phyloP scores from a whole-genome alignment of 2,113 vertebrate species.

The Thamnophis sirtalis region DNA sequence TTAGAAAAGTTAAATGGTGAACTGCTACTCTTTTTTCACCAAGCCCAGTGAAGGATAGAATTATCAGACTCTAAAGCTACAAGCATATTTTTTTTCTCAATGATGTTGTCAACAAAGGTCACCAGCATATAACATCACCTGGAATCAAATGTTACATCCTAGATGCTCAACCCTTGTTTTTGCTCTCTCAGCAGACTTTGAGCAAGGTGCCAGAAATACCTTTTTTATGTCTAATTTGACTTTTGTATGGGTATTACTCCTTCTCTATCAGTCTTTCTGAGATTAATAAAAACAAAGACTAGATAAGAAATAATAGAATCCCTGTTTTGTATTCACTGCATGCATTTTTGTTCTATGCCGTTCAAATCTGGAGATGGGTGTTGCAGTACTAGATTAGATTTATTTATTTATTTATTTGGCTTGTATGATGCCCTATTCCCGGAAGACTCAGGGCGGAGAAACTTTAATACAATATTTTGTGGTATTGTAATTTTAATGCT shows the following conservation, averaged over 20 bases:
- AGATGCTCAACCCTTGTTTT: not conserved
- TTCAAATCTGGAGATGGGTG: not conserved
- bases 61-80: conserved; percentile 4
- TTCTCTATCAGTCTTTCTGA: not conserved
- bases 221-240: not conserved
- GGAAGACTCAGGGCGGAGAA: too few species aligned
- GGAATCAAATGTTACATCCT: not conserved
- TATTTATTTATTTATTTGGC: too few species aligned
- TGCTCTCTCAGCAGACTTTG: not conserved
- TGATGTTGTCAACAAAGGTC: conserved; percentile 2
- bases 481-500: not conserved
- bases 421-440: too few species aligned
- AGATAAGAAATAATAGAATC: not conserved
- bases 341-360: not conserved
- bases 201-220: not conserved
- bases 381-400: not conserved
- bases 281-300: not conserved
- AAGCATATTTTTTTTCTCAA: not conserved
- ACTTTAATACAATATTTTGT: not conserved
- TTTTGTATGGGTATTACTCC: not conserved
- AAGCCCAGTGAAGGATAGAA: not conserved
- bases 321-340: not conserved
- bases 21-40: not conserved
- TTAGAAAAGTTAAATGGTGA: not conserved
- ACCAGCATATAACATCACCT: not conserved